Conservation (phyloP, 2,113 vertebrate genomes). For the Sturnus vulgaris region DNA sequence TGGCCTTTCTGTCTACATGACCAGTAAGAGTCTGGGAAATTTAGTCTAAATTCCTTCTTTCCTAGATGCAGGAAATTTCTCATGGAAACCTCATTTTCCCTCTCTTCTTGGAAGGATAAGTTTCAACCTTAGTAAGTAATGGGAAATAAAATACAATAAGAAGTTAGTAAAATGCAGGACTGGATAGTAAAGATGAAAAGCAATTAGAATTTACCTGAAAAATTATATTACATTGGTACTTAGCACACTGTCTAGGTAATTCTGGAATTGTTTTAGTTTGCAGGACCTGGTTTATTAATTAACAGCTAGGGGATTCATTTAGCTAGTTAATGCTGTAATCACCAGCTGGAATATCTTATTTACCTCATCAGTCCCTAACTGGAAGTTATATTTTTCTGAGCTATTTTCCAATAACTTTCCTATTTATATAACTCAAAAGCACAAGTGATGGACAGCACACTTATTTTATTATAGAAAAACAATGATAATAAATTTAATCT, state of each 20-base stretch:
- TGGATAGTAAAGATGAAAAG: background rate
- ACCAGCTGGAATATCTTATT: constrained; percentile 45
- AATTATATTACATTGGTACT: background rate
- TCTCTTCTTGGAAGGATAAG: background rate
- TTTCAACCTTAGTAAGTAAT: background rate
- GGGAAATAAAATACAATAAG: background rate
- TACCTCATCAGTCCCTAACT: constrained; percentile 29
- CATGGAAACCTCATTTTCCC: background rate
- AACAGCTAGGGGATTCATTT: constrained; percentile 35
- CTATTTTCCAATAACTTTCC: constrained; percentile 54
- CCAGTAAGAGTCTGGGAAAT: background rate
- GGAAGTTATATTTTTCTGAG: constrained; percentile 57
- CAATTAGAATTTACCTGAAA: background rate
- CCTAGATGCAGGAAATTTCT: background rate
- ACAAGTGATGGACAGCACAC: background rate
- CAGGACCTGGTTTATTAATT: constrained; percentile 8
- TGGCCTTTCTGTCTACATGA: background rate
- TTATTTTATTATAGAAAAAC: constrained; percentile 6
- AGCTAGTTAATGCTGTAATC: constrained; percentile 30
- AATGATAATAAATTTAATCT: background rate
- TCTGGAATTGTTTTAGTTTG: background rate
- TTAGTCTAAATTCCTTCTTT: background rate
- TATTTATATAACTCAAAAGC: constrained; percentile 54
- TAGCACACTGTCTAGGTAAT: constrained; percentile 7
- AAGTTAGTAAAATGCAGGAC: background rate